Percentiles rank a stretch among this genome's conserved stretches.
These are phyloP conservation scores for Lepidotrigona ventralis DNA, from an alignment of 1,140 invertebrate genomes.

Conservation along the genomic window DNA sequence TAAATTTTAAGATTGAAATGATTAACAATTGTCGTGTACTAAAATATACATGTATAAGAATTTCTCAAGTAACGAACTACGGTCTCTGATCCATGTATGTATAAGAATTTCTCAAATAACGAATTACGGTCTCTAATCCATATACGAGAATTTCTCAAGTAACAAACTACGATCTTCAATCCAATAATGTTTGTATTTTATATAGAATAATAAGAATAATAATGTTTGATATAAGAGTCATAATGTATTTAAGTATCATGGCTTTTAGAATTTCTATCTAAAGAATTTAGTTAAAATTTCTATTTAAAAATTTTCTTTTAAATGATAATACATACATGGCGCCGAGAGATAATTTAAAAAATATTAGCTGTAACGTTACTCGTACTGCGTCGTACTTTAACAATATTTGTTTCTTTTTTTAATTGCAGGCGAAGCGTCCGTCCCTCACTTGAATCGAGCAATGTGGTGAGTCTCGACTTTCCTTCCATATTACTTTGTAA, in stretches of 20 bases:
- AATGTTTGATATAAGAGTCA: not conserved
- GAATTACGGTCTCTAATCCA: no score
- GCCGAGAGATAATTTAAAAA: not conserved
- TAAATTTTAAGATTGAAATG: no score
- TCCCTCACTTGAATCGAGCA: slow-evolving; percentile 34
- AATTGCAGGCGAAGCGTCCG: slow-evolving; percentile 52
- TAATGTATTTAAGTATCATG: no score
- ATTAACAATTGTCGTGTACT: no score
- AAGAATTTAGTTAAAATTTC: no score
- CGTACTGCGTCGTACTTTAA: not conserved
- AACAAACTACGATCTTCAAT: not conserved
- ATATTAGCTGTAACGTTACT: not conserved
- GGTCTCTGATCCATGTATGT: no score
- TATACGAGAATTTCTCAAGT: not conserved
- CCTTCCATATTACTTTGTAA: slow-evolving; percentile 23
- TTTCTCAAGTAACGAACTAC: not conserved
- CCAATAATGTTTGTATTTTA: no score
- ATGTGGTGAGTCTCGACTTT: slow-evolving; percentile 56
- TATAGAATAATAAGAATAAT: no score
- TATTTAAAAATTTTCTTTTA: no score
- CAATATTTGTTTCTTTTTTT: slow-evolving; percentile 20
- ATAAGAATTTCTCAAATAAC: not conserved
- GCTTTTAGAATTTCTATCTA: not conserved
- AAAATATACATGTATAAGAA: not conserved
- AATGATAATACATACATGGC: no score